Percentiles rank a stretch among this genome's conserved stretches.
phyloP scores from a whole-genome alignment of 2,888 invertebrate species.

The Chymomyza caudatula region DNA sequence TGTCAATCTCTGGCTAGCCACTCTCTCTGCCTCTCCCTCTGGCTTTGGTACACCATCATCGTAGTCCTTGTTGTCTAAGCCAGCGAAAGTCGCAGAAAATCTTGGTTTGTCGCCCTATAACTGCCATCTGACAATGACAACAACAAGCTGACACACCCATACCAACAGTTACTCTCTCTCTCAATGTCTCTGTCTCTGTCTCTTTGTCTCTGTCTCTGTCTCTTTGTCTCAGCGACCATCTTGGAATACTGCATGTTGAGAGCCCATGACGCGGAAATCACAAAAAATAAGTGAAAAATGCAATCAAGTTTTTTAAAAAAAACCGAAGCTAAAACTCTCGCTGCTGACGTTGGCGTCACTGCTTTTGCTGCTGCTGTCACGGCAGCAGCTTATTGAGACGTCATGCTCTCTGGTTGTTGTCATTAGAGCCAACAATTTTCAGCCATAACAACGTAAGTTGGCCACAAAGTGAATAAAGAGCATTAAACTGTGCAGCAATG shows the following conservation, averaged over 20 bases:
- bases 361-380: not conserved
- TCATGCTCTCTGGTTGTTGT: not conserved
- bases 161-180: not conserved
- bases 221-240: not conserved
- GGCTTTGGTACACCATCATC: not conserved
- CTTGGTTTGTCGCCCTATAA: not conserved
- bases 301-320: not conserved
- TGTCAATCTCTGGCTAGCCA: not conserved
- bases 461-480: not conserved
- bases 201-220: not conserved
- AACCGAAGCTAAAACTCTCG: not conserved
- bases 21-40: not conserved
- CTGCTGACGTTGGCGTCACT: not conserved
- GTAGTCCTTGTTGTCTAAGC: not conserved
- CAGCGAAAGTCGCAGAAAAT: not conserved
- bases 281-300: slow-evolving; percentile 9
- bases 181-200: not conserved
- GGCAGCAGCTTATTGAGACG: not conserved
- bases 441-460: not conserved
- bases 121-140: not conserved
- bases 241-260: not conserved
- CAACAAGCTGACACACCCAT: not conserved
- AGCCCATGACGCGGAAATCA: not conserved
- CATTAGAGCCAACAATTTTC: not conserved
- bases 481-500: not conserved